A percentile compares a stretch with the other conserved stretches of the same genome.
These are phyloP conservation scores for Loriculus beryllinus DNA, from an alignment of 2,797 vertebrate species.

Conservation along the genomic window DNA sequence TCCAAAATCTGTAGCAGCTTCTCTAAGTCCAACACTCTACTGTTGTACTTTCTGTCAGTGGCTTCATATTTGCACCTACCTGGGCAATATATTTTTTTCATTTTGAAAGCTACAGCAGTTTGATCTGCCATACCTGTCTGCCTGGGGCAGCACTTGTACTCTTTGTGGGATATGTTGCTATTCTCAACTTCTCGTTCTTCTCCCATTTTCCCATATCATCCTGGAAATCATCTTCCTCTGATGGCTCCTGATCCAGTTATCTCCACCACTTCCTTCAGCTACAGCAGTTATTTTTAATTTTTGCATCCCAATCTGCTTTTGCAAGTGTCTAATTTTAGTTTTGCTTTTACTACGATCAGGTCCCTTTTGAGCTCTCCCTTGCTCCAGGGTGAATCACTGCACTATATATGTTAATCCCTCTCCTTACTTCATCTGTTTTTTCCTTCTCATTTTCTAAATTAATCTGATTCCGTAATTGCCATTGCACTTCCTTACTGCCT, in stretches of 20 bases:
- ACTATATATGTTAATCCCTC: conserved; percentile 33
- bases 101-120: neutral
- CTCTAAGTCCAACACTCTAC: neutral
- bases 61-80: neutral
- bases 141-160: neutral
- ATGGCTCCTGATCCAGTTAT: conserved; percentile 19
- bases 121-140: neutral
- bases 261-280: conserved; percentile 15
- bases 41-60: neutral
- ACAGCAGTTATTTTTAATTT: conserved; percentile 56
- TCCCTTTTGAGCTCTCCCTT: conserved; percentile 55
- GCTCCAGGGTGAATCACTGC: conserved; percentile 24
- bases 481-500: conserved; percentile 1
- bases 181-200: conserved; percentile 4
- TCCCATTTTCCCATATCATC: conserved; percentile 7
- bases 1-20: neutral
- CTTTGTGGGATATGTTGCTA: neutral
- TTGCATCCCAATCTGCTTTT: conserved; percentile 54
- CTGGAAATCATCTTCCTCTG: neutral
- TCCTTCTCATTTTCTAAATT: conserved; percentile 6
- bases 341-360: conserved; percentile 27
- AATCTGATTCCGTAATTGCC: neutral
- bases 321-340: conserved; percentile 52
- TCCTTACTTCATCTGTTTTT: conserved; percentile 7
- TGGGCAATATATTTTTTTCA: neutral